Evolutionary conservation across 2,797 vertebrate genomes (phyloP).

Genomic region (Epinephelus awoara): DNA sequence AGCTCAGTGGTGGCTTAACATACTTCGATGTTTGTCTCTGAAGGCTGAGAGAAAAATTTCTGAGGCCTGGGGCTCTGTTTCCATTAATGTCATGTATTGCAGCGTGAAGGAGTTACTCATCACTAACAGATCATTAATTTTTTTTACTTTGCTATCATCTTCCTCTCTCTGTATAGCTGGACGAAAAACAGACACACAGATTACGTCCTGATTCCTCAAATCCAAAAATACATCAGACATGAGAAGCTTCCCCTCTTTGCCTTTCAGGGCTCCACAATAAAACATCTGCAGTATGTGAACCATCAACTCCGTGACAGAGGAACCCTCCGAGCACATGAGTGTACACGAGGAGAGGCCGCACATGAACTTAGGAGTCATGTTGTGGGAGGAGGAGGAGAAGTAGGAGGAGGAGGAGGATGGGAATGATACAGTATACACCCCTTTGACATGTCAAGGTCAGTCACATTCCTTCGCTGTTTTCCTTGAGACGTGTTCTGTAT

Average conservation of each 20-base stretch:
- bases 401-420: slow-evolving; percentile 33
- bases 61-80: neutral
- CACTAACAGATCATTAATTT: slow-evolving; percentile 15
- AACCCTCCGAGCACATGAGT: slow-evolving; percentile 10
- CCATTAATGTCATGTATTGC: neutral
- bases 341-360: slow-evolving; percentile 20
- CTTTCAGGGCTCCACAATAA: slow-evolving; percentile 43
- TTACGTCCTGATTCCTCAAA: neutral
- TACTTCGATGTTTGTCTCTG: neutral
- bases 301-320: slow-evolving; percentile 27
- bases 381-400: slow-evolving; percentile 1
- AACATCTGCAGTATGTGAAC: slow-evolving; percentile 55
- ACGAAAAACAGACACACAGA: slow-evolving; percentile 38
- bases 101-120: neutral
- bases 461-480: slow-evolving; percentile 57
- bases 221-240: slow-evolving; percentile 50
- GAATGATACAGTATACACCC: slow-evolving; percentile 42
- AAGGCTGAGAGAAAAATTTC: neutral
- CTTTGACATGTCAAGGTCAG: slow-evolving; percentile 58
- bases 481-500: slow-evolving; percentile 26
- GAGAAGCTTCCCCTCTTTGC: slow-evolving; percentile 41
- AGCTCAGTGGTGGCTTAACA: neutral
- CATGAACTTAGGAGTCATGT: slow-evolving; percentile 13
- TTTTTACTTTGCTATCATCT: neutral
- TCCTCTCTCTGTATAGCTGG: neutral